phyloP scores from a whole-genome alignment of 1,140 invertebrate genomes.

The Scylla paramamosain region DNA sequence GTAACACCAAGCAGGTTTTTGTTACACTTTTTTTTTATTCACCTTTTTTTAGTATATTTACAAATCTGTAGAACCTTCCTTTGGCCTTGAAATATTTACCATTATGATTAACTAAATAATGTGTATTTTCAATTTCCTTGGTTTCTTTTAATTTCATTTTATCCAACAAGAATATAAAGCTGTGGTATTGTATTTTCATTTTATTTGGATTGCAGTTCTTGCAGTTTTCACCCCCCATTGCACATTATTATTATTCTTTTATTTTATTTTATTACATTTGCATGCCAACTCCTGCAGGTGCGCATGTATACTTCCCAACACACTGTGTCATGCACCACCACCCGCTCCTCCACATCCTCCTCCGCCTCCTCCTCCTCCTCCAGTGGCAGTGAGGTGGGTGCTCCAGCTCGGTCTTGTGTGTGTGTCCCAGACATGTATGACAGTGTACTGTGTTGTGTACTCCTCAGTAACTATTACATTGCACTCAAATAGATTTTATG shows the following conservation, averaged over 20 bases:
- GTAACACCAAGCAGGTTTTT: no score
- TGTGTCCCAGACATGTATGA: no score
- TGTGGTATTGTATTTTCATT: background rate
- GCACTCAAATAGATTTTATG: no score
- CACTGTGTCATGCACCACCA: conserved; percentile 44
- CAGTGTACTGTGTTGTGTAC: no score
- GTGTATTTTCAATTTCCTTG: background rate
- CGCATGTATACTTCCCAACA: conserved; percentile 41
- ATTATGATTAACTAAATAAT: background rate
- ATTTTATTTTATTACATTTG: conserved; percentile 38
- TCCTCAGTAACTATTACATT: no score
- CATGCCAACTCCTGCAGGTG: conserved; percentile 61
- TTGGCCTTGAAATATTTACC: conserved; percentile 5
- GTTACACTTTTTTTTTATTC: no score
- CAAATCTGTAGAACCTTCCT: background rate
- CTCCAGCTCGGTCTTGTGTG: background rate
- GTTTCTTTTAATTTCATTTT: background rate
- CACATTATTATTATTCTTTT: conserved; percentile 4
- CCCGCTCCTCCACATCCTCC: conserved; percentile 57
- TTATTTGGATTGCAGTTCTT: background rate
- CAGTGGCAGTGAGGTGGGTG: conserved; percentile 68
- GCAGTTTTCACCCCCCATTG: background rate
- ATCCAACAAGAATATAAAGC: background rate
- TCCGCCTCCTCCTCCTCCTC: conserved; percentile 65
- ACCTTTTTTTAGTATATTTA: no score